phyloP scores from a whole-genome alignment of 2,113 vertebrate species.

The Lophura nycthemera region DNA sequence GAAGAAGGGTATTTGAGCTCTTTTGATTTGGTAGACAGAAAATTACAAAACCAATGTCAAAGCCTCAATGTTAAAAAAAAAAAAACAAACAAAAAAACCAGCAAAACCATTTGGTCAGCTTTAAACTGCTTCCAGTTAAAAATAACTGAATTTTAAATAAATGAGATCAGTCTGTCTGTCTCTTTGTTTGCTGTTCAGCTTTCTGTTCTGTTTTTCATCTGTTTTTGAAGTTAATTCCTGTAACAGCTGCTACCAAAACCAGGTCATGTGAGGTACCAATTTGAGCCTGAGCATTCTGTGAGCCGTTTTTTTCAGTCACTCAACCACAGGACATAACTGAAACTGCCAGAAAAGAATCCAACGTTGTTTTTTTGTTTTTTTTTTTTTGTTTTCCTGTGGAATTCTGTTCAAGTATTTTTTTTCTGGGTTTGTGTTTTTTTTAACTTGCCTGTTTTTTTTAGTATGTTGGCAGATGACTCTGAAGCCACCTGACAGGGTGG shows the following conservation, averaged over 20 bases:
- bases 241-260: not conserved
- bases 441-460: not conserved
- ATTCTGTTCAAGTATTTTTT: not conserved
- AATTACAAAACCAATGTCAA: not conserved
- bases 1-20: not conserved
- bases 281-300: conserved; percentile 25
- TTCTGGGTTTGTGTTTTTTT: not conserved
- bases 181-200: not conserved
- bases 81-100: not conserved
- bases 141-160: not conserved
- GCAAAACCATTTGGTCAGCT: not conserved
- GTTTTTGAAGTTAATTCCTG: conserved; percentile 20
- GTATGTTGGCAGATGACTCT: not conserved
- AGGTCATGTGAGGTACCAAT: conserved; percentile 5
- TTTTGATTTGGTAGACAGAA: not conserved
- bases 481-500: not conserved
- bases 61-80: not conserved
- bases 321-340: not conserved
- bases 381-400: not conserved
- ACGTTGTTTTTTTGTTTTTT: not conserved
- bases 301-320: not conserved
- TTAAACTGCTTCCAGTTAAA: not conserved
- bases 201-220: not conserved
- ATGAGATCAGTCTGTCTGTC: not conserved
- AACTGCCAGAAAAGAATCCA: not conserved